phyloP scores from a whole-genome alignment of 2,797 vertebrate genomes.

The Neomorphus geoffroyi region DNA sequence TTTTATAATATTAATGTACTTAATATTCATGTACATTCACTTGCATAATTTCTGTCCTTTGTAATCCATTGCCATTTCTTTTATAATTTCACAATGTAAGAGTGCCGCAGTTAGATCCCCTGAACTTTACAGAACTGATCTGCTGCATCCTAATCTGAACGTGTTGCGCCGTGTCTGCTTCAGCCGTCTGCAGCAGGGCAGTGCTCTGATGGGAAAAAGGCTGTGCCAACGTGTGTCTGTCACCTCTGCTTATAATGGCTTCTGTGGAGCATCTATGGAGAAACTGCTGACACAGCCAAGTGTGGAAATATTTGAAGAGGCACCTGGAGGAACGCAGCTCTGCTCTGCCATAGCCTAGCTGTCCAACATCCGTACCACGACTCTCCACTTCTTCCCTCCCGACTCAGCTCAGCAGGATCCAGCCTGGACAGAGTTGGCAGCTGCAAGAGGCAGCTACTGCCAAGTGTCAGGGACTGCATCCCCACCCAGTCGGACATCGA shows the following conservation, averaged over 20 bases:
- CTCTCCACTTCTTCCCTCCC: neutral
- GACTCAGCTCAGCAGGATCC: neutral
- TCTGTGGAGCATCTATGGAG: neutral
- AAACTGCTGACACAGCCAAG: neutral
- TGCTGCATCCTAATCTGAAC: neutral
- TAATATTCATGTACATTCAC: neutral
- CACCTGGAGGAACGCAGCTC: neutral
- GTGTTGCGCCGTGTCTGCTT: neutral
- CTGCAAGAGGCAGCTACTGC: neutral
- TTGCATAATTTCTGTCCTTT: neutral
- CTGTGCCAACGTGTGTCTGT: neutral
- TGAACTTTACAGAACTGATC: neutral
- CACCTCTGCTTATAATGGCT: neutral
- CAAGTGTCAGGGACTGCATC: neutral
- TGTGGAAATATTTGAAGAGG: neutral
- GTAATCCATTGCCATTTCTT: neutral
- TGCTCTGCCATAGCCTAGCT: neutral
- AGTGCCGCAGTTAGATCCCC: neutral
- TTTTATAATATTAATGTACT: neutral
- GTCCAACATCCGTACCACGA: neutral
- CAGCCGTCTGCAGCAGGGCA: neutral
- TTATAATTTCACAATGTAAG: neutral
- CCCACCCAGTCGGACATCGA: neutral
- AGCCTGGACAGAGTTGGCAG: neutral
- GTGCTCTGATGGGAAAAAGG: neutral